Base-by-base conservation (phyloP, 2,113 vertebrate genomes). In the Neomonachus schauinslandi region DNA sequence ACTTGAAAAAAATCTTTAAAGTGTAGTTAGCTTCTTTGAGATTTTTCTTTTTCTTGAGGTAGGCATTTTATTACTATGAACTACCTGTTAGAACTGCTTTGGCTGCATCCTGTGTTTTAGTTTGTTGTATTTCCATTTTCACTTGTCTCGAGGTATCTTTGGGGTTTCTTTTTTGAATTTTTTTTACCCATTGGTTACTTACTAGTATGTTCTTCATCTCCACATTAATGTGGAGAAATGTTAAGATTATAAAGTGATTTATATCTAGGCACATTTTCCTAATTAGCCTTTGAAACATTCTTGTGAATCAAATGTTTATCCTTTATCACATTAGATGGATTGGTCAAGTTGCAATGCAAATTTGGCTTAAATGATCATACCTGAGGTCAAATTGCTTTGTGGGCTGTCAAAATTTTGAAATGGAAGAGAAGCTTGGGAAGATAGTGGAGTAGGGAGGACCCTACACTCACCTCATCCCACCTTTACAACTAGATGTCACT, bases 371-470 rank as follows among this genome's bases (percentile, higher is more conserved):
- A 53, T 65, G 36, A 22, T 16, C 15, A 49, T 96, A 86, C 72
- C 86, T 95, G 83, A 97, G 93, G 94, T 69, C 13, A 93, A 93
- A 96, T 31, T 72, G 93, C 67, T 96, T 92, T 4, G n/a, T 86
- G 96, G 94, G 36, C 24, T 61, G 22, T 57, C 51, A 92, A 84
- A 31, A 28, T n/a, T 96, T 80, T 95, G 22, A 31, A 91, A 82
- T 84, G 42, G 87, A 90, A 69, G 65, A n/a, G 33, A n/a, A 69
- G 16, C 33, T 69, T 69, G 15, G 33, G 33, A 69, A 36, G 67
- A 69, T 69, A 69, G 67, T 69, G 33, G 33, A 69, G 33, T 69
- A 69, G 33, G 33, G 33, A 19, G 33, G 33, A n/a, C 33, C 16
- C 67, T 69, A 36, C 36, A 71, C 33, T 71, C 67, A 71, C 33